Evolutionary conservation across 1,140 invertebrate genomes (phyloP), one percentile per base, ranked within the genome.

Genomic region (Oreohelix idahoensis): DNA sequence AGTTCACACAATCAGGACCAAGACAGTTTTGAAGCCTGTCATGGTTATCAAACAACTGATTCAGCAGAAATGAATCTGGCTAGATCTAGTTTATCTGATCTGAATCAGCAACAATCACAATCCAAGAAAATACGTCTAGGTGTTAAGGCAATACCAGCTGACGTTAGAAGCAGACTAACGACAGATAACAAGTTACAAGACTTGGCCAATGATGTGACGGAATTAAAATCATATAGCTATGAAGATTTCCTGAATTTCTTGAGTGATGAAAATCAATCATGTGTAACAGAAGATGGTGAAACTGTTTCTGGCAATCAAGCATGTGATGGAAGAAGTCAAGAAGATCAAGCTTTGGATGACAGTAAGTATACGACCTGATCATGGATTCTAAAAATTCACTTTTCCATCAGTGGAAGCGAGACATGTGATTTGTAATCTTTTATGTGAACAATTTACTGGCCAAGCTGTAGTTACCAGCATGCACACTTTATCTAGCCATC

Each of bases 151-250:
- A n/a, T n/a, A n/a, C n/a, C 26, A 13, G n/a, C 1, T n/a, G 71
- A 11, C 42, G 71, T 74, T 15, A 45, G 15, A n/a, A 13, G 15
- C 20, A 38, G 38, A 23, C 35, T 15, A n/a, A 11, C 29, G 45
- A 39, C 17, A n/a, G 38, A 23, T 51, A n/a, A 53, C 13, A 2
- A 26, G 23, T 15, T 20, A 13, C n/a, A n/a, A n/a, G 36, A 42
- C n/a, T 5, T 1, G 15, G 5, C 73, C 4, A 45, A 76, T 76
- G 74, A 76, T 4, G 74, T 76, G 17, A 32, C 26, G n/a, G 74
- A 76, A 51, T 51, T 76, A n/a, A 51, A 76, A 29, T 76, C 74
- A 8, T 51, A 15, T 15, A 45, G 38, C 38, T 76, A 76, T 35
- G 29, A 51, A 11, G 74, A 45, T 0, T 76, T 29, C 45, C 29